Conservation (phyloP, 2,797 vertebrate genomes). For the Alca torda region DNA sequence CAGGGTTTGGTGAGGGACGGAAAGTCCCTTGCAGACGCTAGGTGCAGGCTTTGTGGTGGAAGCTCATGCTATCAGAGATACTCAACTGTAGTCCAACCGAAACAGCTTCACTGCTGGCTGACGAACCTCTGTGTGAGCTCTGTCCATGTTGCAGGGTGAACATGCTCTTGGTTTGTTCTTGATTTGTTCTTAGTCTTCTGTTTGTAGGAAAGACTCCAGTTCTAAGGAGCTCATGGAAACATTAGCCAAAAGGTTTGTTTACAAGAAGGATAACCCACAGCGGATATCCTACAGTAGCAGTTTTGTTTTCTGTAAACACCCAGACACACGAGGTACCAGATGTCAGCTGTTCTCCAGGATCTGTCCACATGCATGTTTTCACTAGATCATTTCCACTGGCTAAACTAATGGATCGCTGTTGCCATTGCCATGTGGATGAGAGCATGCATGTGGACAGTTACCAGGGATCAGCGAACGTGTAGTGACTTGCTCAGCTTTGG, state of each 20-base stretch:
- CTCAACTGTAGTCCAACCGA: not conserved
- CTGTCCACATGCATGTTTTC: not conserved
- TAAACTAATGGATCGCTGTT: not conserved
- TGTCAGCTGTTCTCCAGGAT: slow-evolving; percentile 2
- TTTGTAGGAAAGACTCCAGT: not conserved
- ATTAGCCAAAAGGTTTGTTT: slow-evolving; percentile 18
- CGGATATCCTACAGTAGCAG: slow-evolving; percentile 35
- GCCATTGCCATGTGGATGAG: not conserved
- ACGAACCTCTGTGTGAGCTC: not conserved
- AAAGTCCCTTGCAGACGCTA: not conserved
- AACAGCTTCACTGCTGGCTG: not conserved
- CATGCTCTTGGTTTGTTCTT: not conserved
- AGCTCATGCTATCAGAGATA: not conserved
- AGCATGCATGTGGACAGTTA: not conserved
- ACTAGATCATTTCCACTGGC: not conserved
- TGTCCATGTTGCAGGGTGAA: not conserved
- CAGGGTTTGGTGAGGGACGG: not conserved
- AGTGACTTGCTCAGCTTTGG: not conserved
- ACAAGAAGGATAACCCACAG: not conserved
- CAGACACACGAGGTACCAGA: slow-evolving; percentile 31
- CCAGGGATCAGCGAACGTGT: not conserved
- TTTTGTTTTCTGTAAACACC: slow-evolving; percentile 24
- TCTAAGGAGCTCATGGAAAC: not conserved
- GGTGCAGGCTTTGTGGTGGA: not conserved
- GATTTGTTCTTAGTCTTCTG: not conserved